phyloP scores from a whole-genome alignment of 2,888 invertebrate genomes.

The Callinectes sapidus region DNA sequence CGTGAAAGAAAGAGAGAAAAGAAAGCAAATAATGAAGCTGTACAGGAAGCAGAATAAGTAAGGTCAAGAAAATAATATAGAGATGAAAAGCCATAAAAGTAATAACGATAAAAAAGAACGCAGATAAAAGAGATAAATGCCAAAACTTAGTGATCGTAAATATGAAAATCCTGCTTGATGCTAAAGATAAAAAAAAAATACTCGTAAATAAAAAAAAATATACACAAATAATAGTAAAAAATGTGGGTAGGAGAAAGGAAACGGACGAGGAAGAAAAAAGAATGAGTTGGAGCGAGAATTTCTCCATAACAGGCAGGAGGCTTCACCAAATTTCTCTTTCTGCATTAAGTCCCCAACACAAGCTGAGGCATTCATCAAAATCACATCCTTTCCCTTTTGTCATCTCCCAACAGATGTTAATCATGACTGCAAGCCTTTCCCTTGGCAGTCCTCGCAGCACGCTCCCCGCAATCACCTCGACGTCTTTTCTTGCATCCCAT shows the following conservation, averaged over 20 bases:
- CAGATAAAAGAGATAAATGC: too few relatives aligned
- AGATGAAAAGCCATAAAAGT: not conserved
- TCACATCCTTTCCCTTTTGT: constrained; percentile 23
- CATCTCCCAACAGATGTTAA: not conserved
- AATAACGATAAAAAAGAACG: not conserved
- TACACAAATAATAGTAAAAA: not conserved
- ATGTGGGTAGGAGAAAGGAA: not conserved
- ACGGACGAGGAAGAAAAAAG: not conserved
- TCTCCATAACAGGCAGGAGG: constrained; percentile 8
- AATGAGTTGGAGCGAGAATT: not conserved
- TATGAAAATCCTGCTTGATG: not conserved
- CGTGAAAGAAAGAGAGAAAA: too few relatives aligned
- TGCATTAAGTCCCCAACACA: not conserved
- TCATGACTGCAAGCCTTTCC: not conserved
- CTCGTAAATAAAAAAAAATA: not conserved
- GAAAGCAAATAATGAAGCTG: not conserved
- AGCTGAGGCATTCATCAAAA: not conserved
- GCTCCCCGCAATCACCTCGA: not conserved
- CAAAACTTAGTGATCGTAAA: not conserved
- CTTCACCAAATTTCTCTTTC: not conserved
- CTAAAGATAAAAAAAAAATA: not conserved
- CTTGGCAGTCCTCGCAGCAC: not conserved
- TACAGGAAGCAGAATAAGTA: not conserved
- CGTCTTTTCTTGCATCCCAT: not conserved
- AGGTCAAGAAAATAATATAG: not conserved